These are phyloP conservation scores for Parasteatoda tepidariorum DNA, from an alignment of 1,140 invertebrate species.

Conservation along the genomic window DNA sequence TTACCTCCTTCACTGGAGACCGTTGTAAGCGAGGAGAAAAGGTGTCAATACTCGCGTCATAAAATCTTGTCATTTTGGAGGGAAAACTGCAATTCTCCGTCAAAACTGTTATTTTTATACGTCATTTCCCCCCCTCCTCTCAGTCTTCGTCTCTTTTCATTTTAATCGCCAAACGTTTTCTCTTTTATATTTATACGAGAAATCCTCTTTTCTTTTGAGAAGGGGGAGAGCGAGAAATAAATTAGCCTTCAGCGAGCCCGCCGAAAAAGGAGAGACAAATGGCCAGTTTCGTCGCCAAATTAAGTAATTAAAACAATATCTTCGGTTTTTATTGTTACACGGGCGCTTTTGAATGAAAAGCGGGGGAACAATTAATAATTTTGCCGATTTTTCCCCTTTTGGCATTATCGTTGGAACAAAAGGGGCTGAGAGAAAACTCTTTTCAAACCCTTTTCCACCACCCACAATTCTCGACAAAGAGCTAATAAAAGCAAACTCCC, in stretches of 20 bases:
- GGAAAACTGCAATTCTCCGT: slow-evolving; percentile 55
- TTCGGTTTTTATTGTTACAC: slow-evolving; percentile 61
- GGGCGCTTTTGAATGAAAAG: slow-evolving; percentile 38
- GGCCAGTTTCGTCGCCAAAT: slow-evolving; percentile 60
- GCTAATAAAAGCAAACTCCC: slow-evolving; percentile 53
- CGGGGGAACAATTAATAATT: slow-evolving; percentile 55
- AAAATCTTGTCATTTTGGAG: slow-evolving; percentile 58
- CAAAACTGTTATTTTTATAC: slow-evolving; percentile 38
- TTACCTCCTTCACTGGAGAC: not conserved
- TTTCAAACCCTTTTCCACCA: not conserved
- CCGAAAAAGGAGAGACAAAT: slow-evolving; percentile 61
- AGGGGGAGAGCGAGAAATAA: slow-evolving; percentile 41
- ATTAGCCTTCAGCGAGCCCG: slow-evolving; percentile 54
- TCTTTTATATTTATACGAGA: no score
- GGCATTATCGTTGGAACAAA: slow-evolving; percentile 59
- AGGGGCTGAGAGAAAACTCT: slow-evolving; percentile 20
- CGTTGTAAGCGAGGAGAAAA: not conserved
- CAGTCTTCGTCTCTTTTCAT: not conserved
- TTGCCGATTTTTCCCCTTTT: slow-evolving; percentile 58
- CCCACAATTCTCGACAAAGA: slow-evolving; percentile 39
- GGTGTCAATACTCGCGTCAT: slow-evolving; percentile 10
- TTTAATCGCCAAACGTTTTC: no score
- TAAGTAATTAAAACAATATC: slow-evolving; percentile 62
- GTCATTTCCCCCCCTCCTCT: not conserved
- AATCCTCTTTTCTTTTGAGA: slow-evolving; percentile 32